A percentile compares a stretch with the other conserved stretches of the same genome.
phyloP scores from a whole-genome alignment of 2,113 vertebrate species.

The Sus scrofa region T2T-Sscrofa CM000825.6:38960001-38960500 shows the following conservation, averaged over 20 bases:
- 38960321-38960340: neutral
- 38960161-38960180: neutral
- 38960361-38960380: neutral
- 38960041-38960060: neutral
- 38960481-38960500: no score
- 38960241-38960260: neutral
- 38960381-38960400: constrained; percentile 28
- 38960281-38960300: neutral
- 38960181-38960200: neutral
- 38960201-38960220: neutral
- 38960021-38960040: neutral
- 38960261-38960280: neutral
- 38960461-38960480: no score
- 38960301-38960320: neutral
- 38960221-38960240: neutral
- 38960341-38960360: neutral
- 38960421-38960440: no score
- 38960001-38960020: neutral
- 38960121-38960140: neutral
- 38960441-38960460: no score
- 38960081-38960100: neutral
- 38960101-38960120: neutral
- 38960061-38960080: neutral
- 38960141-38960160: neutral
- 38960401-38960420: neutral